Conservation (phyloP, 2,888 invertebrate species). For the Diarsia brunnea region DNA sequence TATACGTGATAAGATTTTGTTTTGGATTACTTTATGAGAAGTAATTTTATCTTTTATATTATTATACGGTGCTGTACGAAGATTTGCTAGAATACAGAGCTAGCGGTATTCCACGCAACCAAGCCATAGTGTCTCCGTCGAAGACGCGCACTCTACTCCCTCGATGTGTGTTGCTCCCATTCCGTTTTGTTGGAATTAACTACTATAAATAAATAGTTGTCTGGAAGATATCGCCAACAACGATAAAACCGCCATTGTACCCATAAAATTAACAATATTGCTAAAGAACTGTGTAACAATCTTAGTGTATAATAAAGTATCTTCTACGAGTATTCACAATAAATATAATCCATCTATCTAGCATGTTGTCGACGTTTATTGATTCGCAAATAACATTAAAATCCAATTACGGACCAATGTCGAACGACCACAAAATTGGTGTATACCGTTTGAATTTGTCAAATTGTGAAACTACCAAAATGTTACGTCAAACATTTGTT, state of each 20-base stretch:
- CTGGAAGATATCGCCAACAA: not conserved
- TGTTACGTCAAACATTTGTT: not conserved
- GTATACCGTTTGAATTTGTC: conserved; percentile 3
- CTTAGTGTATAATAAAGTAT: not conserved
- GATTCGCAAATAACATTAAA: conserved; percentile 33
- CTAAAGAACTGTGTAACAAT: not conserved
- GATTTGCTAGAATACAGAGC: too few species aligned
- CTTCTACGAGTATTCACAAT: too few species aligned
- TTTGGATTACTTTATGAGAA: not conserved
- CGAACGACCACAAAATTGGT: conserved; percentile 14
- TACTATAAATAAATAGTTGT: not conserved
- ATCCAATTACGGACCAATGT: conserved; percentile 16
- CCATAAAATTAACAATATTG: not conserved
- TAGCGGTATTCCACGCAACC: too few species aligned
- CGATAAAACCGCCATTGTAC: not conserved
- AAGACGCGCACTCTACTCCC: too few species aligned
- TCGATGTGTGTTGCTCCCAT: too few species aligned
- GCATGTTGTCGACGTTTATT: conserved; percentile 10
- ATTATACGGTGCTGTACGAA: too few species aligned
- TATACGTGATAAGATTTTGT: not conserved
- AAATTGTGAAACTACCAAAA: conserved; percentile 17
- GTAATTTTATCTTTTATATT: not conserved
- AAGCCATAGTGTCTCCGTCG: too few species aligned
- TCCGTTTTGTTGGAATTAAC: too few species aligned
- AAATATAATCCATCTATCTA: not conserved